Conservation (phyloP, 2,888 invertebrate genomes). For the Eupithecia dodoneata region DNA sequence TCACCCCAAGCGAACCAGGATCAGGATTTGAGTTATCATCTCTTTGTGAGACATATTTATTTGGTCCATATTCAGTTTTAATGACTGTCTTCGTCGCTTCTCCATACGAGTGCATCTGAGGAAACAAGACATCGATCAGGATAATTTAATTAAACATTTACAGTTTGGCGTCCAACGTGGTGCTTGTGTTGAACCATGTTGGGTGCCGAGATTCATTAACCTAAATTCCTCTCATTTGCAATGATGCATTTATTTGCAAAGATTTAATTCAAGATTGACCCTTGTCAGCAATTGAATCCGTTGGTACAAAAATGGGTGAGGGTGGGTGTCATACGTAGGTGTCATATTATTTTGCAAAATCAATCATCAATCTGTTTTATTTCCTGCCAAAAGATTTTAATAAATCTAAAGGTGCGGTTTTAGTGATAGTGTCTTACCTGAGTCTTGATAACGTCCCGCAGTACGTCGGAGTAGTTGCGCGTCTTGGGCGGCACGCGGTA, state of each 20-base stretch:
- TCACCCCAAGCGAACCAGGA: conserved; percentile 4
- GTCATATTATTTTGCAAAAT: no score
- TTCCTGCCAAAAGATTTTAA: no score
- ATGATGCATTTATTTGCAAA: no score
- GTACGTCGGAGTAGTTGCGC: conserved; percentile 83
- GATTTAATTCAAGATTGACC: no score
- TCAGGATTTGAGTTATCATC: conserved; percentile 15
- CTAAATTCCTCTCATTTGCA: no score
- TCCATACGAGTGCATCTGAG: conserved; percentile 62
- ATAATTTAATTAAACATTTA: not conserved
- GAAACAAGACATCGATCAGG: conserved; percentile 22
- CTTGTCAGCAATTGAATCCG: no score
- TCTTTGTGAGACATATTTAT: conserved; percentile 29
- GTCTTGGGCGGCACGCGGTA: conserved; percentile 84
- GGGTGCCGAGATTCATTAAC: not conserved
- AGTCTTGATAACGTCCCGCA: conserved; percentile 84
- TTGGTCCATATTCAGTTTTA: conserved; percentile 41
- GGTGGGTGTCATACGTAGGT: no score
- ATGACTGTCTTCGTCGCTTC: conserved; percentile 43
- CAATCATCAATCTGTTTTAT: no score
- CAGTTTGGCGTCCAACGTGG: not conserved
- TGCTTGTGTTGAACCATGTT: conserved; percentile 1
- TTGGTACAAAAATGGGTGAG: no score
- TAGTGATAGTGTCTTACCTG: conserved; percentile 62
- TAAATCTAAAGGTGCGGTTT: no score